Percentiles rank a stretch among this genome's conserved stretches.
Conservation (phyloP, 2,888 invertebrate species). For the Invenusta paracnida region DNA sequence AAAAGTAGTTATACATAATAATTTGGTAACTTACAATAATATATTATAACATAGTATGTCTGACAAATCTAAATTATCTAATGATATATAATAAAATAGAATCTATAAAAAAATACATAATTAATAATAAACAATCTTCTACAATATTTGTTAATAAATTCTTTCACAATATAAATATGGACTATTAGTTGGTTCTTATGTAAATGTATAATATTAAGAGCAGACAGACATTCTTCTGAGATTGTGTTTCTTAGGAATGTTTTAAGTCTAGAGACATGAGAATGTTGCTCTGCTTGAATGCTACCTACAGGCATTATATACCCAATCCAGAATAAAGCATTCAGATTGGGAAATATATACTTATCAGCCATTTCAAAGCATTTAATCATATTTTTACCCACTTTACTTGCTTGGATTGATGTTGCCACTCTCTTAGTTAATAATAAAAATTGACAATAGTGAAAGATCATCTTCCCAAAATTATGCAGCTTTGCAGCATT, state of each 20-base stretch:
- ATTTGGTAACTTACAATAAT: too few species aligned
- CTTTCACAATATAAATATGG: too few species aligned
- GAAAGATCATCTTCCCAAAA: neutral
- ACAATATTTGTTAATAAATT: too few species aligned
- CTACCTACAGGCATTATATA: neutral
- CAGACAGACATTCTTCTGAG: neutral
- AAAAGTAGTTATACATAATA: too few species aligned
- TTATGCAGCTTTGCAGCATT: neutral
- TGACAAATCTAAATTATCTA: too few species aligned
- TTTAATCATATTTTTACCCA: neutral
- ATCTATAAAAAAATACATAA: too few species aligned
- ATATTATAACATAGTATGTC: too few species aligned
- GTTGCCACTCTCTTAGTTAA: neutral
- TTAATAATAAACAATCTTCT: too few species aligned
- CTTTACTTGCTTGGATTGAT: neutral
- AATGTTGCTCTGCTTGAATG: neutral
- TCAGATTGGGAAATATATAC: neutral
- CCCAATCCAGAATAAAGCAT: neutral
- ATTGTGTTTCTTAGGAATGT: neutral
- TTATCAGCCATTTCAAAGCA: neutral
- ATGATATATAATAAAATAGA: too few species aligned
- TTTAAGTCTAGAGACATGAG: neutral
- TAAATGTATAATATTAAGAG: too few species aligned
- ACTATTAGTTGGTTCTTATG: too few species aligned
- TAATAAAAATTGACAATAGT: neutral